Evolutionary conservation across 2,888 invertebrate genomes (phyloP).

Genomic region (Dryadula phaetusa): DNA sequence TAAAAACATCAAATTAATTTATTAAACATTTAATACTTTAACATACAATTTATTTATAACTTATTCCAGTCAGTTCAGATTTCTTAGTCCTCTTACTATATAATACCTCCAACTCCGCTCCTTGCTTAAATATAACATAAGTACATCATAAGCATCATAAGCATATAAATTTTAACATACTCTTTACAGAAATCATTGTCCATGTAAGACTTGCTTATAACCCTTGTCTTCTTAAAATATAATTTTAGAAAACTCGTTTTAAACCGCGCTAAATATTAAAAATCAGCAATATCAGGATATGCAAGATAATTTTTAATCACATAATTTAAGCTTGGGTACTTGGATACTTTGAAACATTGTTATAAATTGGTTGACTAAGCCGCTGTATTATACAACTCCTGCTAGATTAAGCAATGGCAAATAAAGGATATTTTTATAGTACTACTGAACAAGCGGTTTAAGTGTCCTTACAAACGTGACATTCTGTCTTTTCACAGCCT

Average conservation of each 20-base stretch:
- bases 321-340: neutral
- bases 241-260: neutral
- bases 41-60: slow-evolving; percentile 66
- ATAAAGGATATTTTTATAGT: neutral
- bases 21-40: slow-evolving; percentile 50
- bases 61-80: slow-evolving; percentile 82
- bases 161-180: slow-evolving; percentile 25
- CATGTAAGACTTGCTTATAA: slow-evolving; percentile 5
- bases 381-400: too few relatives aligned
- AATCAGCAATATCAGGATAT: too few relatives aligned
- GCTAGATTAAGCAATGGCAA: too few relatives aligned
- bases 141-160: slow-evolving; percentile 22
- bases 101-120: slow-evolving; percentile 18
- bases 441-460: neutral
- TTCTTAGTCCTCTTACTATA: slow-evolving; percentile 61
- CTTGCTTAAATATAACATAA: slow-evolving; percentile 5
- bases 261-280: neutral
- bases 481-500: slow-evolving; percentile 76
- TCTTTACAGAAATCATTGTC: slow-evolving; percentile 26
- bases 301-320: too few relatives aligned
- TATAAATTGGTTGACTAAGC: neutral
- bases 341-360: neutral
- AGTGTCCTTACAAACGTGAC: slow-evolving; percentile 25
- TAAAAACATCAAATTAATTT: slow-evolving; percentile 29
- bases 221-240: neutral